phyloP scores from a whole-genome alignment of 1,140 invertebrate genomes.

The Zaprionus kolodkinae region DNA sequence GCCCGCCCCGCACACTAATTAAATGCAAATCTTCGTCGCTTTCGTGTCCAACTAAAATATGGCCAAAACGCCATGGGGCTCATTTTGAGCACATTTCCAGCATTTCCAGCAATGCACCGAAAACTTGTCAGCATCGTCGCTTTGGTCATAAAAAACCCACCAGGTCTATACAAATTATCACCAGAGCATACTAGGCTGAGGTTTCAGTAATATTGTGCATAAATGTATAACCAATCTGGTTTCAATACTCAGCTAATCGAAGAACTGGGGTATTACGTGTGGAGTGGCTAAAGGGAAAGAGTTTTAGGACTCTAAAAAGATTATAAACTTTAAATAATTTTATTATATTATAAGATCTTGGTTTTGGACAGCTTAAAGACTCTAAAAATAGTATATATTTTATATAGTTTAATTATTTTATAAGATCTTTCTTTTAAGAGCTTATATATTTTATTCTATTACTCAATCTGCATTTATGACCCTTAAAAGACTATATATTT shows the following conservation, averaged over 20 bases:
- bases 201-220: neutral
- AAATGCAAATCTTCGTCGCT: constrained; percentile 72
- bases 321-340: too few species aligned
- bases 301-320: too few species aligned
- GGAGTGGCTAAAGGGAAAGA: neutral
- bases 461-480: too few species aligned
- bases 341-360: too few species aligned
- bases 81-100: constrained; percentile 57
- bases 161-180: constrained; percentile 66
- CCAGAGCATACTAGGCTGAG: constrained; percentile 17
- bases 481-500: too few species aligned
- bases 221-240: neutral
- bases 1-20: constrained; percentile 58
- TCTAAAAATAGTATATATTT: too few species aligned
- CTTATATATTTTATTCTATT: too few species aligned
- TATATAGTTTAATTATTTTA: too few species aligned
- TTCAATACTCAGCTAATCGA: neutral
- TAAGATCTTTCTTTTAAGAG: too few species aligned
- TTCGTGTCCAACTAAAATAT: constrained; percentile 66
- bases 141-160: constrained; percentile 41
- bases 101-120: constrained; percentile 57
- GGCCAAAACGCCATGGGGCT: constrained; percentile 58
- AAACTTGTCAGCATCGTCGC: constrained; percentile 61
- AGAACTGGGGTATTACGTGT: neutral
- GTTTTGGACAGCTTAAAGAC: too few species aligned